These are phyloP conservation scores for Nephrotoma flavescens DNA, from an alignment of 2,888 invertebrate species.

Conservation along the genomic window DNA sequence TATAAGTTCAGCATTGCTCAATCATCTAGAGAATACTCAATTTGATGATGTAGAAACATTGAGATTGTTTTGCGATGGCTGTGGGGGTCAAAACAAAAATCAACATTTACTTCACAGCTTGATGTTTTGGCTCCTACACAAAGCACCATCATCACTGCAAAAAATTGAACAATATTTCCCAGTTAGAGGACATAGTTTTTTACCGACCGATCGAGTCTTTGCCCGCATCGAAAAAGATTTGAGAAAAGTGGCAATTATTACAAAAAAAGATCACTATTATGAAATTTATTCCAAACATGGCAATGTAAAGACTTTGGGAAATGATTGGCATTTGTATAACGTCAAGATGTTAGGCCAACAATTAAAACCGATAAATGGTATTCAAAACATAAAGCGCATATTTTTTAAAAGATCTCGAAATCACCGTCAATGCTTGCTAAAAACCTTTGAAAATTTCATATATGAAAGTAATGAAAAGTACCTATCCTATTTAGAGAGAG, in stretches of 20 bases:
- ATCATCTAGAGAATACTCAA: not conserved
- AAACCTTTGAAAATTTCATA: not conserved
- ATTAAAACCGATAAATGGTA: not conserved
- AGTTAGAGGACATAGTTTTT: not conserved
- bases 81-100: not conserved
- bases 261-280: not conserved
- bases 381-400: not conserved
- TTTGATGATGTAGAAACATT: not conserved
- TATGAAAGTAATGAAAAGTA: not conserved
- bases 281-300: not conserved
- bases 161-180: not conserved
- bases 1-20: not conserved
- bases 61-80: not conserved
- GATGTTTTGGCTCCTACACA: no score
- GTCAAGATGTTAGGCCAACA: not conserved
- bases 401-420: not conserved
- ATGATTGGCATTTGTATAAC: not conserved
- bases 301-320: not conserved
- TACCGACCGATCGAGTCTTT: not conserved
- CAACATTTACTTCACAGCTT: no score
- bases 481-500: not conserved
- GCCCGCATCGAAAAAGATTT: not conserved
- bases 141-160: no score
- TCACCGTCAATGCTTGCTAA: not conserved
- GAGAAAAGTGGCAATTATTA: not conserved